Evolutionary conservation across 2,113 vertebrate species (phyloP).

Genomic region (Labrus mixtus): DNA sequence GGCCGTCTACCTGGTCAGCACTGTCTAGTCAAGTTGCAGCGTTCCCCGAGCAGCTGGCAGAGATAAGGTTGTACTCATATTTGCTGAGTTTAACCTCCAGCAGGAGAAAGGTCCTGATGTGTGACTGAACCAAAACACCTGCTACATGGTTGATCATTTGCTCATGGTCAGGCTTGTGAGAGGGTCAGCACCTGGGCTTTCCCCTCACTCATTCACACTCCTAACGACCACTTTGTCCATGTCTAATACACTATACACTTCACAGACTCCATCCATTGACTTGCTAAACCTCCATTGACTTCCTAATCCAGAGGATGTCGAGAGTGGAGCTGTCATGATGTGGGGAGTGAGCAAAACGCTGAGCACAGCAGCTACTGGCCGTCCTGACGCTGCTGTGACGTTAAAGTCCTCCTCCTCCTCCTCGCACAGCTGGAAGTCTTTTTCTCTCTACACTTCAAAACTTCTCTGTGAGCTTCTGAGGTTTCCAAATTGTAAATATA

Average conservation of each 20-base stretch:
- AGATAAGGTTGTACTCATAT: slow-evolving; percentile 63
- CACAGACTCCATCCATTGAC: slow-evolving; percentile 31
- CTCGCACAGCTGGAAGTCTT: slow-evolving; percentile 14
- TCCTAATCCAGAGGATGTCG: slow-evolving; percentile 52
- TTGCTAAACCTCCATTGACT: slow-evolving; percentile 48
- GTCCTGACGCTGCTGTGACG: background rate
- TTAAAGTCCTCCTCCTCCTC: background rate
- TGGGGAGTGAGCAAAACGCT: slow-evolving; percentile 24
- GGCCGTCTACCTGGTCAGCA: slow-evolving; percentile 22
- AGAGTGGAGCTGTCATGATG: slow-evolving; percentile 28
- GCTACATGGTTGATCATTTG: slow-evolving; percentile 36
- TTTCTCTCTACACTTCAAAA: background rate
- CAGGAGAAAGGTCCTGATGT: slow-evolving; percentile 7
- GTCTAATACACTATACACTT: slow-evolving; percentile 23
- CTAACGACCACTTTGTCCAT: slow-evolving; percentile 22
- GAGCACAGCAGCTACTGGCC: slow-evolving; percentile 16
- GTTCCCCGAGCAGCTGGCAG: slow-evolving; percentile 65
- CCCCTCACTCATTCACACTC: background rate
- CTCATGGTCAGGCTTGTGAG: slow-evolving; percentile 27
- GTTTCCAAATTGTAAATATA: slow-evolving; percentile 67
- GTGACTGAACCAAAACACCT: slow-evolving; percentile 24
- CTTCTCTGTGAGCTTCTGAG: slow-evolving; percentile 31
- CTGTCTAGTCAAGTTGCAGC: slow-evolving; percentile 15
- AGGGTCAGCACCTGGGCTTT: slow-evolving; percentile 46
- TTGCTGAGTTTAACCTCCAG: slow-evolving; percentile 34